A percentile compares a stretch with the other conserved stretches of the same genome.
Evolutionary conservation across 2,888 invertebrate genomes (phyloP).

Genomic region (Hyposoter dolosus): DNA sequence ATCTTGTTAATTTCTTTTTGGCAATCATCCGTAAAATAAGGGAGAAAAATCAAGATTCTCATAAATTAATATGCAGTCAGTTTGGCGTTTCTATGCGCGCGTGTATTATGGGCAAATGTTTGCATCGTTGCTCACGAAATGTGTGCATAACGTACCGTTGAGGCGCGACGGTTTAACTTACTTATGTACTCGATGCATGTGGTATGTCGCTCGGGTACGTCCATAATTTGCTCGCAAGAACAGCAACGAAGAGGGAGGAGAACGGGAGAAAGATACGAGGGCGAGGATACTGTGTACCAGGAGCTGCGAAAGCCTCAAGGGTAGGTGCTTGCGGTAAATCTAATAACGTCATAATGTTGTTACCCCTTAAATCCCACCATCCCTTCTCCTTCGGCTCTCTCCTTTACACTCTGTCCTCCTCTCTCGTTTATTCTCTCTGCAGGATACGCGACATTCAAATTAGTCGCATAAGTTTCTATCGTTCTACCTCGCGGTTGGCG

Average conservation of each 20-base stretch:
- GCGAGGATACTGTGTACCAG: conserved; percentile 66
- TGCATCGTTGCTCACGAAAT: conserved; percentile 34
- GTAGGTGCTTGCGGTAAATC: conserved; percentile 85
- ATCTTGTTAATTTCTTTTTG: conserved; percentile 47
- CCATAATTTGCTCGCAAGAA: conserved; percentile 66
- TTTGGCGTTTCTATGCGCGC: not conserved
- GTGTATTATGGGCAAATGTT: conserved; percentile 17
- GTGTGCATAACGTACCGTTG: conserved; percentile 49
- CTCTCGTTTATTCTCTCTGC: conserved; percentile 29
- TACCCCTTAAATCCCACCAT: conserved; percentile 71
- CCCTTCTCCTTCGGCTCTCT: conserved; percentile 51
- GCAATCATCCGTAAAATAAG: conserved; percentile 20
- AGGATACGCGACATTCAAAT: conserved; percentile 75
- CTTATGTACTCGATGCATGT: conserved; percentile 72
- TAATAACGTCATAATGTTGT: conserved; percentile 84
- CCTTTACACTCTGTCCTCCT: conserved; percentile 48
- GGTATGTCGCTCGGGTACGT: conserved; percentile 67
- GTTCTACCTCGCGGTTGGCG: conserved; percentile 60
- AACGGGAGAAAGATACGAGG: conserved; percentile 18
- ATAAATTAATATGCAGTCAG: conserved; percentile 61
- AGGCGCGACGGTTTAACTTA: conserved; percentile 76
- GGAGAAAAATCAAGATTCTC: conserved; percentile 18
- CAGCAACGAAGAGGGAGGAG: conserved; percentile 35
- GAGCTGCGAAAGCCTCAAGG: conserved; percentile 75
- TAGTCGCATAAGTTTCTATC: conserved; percentile 81